Evolutionary conservation across 2,113 vertebrate genomes (phyloP).

Genomic region (Corydoras maculifer): DNA sequence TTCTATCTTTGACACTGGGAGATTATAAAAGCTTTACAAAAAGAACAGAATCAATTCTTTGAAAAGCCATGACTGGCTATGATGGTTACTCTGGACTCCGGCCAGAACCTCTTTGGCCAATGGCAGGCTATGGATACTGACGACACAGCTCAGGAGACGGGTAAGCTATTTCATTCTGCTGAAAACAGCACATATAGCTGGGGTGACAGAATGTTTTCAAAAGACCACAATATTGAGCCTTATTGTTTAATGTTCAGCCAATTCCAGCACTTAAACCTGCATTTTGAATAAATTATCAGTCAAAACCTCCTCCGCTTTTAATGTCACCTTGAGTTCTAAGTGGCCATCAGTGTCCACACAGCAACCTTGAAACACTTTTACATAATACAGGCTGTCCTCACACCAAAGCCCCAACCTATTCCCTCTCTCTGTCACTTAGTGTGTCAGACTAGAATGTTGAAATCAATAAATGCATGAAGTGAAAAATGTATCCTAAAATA

Average conservation of each 20-base stretch:
- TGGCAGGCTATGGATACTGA: conserved; percentile 48
- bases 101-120: conserved; percentile 56
- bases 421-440: not conserved
- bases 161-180: conserved; percentile 49
- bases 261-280: not conserved
- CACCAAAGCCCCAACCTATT: not conserved
- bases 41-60: conserved; percentile 37
- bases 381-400: conserved; percentile 15
- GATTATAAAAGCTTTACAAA: conserved; percentile 26
- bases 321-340: conserved; percentile 23
- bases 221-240: not conserved
- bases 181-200: not conserved
- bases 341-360: conserved; percentile 12
- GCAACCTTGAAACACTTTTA: conserved; percentile 23
- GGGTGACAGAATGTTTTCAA: not conserved
- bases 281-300: not conserved
- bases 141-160: conserved; percentile 59
- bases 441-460: no score
- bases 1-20: not conserved
- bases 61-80: conserved; percentile 44
- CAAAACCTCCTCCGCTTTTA: conserved; percentile 7
- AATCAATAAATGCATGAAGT: not conserved
- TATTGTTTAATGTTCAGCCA: not conserved
- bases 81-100: conserved; percentile 53
- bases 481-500: not conserved